A percentile compares a stretch with the other conserved stretches of the same genome.
These are phyloP conservation scores for Atta colombica DNA, from an alignment of 1,140 invertebrate genomes.

Conservation along the genomic window DNA sequence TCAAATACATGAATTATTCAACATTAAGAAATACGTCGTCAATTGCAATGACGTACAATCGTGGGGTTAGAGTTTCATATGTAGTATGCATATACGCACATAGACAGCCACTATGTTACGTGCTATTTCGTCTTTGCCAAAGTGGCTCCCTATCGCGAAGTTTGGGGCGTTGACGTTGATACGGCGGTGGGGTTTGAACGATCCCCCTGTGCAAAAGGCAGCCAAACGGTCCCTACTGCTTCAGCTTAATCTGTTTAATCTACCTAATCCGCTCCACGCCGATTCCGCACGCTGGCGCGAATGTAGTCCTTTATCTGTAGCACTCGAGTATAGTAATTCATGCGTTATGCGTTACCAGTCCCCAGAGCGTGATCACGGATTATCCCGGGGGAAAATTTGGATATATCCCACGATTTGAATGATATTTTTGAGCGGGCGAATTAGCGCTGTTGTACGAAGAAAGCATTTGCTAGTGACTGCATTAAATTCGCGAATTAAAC, in stretches of 20 bases:
- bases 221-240: conserved; percentile 60
- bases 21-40: not conserved
- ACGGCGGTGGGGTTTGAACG: conserved; percentile 33
- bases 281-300: conserved; percentile 67
- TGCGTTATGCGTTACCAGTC: conserved; percentile 75
- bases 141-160: conserved; percentile 37
- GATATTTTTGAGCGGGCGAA: not conserved
- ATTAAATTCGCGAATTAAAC: not conserved
- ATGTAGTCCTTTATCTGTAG: conserved; percentile 76
- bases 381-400: conserved; percentile 34
- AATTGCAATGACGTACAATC: conserved; percentile 29
- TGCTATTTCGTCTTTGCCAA: conserved; percentile 43
- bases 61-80: not conserved
- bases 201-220: conserved; percentile 30
- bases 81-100: not conserved
- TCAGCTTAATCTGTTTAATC: conserved; percentile 80
- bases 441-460: not conserved
- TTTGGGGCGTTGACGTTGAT: conserved; percentile 75
- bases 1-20: conserved; percentile 14
- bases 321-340: conserved; percentile 76
- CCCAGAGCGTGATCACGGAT: conserved; percentile 46
- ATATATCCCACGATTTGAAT: not conserved
- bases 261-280: conserved; percentile 71
- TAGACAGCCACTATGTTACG: conserved; percentile 8
- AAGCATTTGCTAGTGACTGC: not conserved